These are phyloP conservation scores for Odontamblyopus lacepedii DNA, from an alignment of 2,797 vertebrate species.

Conservation along the genomic window DNA sequence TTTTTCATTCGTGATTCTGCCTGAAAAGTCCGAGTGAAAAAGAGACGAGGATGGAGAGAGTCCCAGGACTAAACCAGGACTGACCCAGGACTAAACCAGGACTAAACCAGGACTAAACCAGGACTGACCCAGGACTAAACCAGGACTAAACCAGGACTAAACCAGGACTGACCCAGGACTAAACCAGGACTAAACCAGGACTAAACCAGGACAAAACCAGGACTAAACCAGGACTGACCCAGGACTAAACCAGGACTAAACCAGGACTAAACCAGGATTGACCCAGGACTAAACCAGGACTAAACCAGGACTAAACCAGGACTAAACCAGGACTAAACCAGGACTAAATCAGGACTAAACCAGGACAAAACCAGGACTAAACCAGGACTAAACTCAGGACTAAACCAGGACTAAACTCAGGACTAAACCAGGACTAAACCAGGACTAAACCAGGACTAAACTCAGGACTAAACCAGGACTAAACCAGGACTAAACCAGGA, in stretches of 20 bases:
- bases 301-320: not conserved
- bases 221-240: not conserved
- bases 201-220: not conserved
- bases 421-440: no score
- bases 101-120: no score
- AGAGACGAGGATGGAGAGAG: no score
- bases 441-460: no score
- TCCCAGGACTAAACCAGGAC: no score
- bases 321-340: not conserved
- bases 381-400: not conserved
- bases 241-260: no score
- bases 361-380: not conserved
- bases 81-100: no score
- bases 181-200: not conserved
- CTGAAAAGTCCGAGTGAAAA: no score
- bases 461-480: not conserved
- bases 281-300: not conserved
- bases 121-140: no score
- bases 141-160: not conserved
- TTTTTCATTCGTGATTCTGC: no score
- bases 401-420: no score
- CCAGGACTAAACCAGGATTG: no score
- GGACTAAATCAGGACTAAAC: not conserved
- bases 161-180: not conserved
- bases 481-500: not conserved